Conservation (phyloP, 2,113 vertebrate species). For the Melanerpes aurifrons region DNA sequence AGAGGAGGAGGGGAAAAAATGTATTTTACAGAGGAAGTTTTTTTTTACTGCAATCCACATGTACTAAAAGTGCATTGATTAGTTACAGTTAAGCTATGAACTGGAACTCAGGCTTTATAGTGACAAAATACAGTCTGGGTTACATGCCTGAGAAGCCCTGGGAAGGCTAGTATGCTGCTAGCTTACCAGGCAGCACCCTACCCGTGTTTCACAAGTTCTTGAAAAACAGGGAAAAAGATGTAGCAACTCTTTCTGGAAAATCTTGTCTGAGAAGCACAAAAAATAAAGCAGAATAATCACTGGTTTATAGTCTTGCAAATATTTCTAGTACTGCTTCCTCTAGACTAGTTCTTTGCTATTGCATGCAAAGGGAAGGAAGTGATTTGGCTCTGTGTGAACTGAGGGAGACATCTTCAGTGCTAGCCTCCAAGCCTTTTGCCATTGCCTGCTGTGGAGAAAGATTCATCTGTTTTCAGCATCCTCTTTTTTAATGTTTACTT, state of each 20-base stretch:
- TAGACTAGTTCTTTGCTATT: neutral
- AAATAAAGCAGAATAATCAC: slow-evolving; percentile 4
- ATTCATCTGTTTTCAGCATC: neutral
- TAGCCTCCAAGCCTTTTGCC: neutral
- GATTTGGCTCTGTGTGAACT: neutral
- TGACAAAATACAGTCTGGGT: neutral
- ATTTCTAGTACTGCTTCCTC: neutral
- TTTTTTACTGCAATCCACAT: neutral
- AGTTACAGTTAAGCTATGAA: neutral
- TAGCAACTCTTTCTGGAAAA: slow-evolving; percentile 3
- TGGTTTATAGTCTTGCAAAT: neutral
- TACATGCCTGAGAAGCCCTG: neutral
- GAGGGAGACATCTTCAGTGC: neutral
- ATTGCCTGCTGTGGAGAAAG: neutral
- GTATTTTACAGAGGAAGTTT: neutral
- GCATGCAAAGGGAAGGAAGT: neutral
- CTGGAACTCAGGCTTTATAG: neutral
- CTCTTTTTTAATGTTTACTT: neutral
- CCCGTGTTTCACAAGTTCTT: neutral
- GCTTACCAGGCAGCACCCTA: neutral
- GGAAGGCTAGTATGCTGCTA: neutral
- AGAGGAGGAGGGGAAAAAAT: neutral
- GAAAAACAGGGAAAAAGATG: neutral
- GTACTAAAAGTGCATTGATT: neutral
- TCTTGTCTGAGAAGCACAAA: slow-evolving; percentile 6